Base-by-base conservation (phyloP, 2,888 invertebrate species). In the Aproaerema taeniolella region DNA sequence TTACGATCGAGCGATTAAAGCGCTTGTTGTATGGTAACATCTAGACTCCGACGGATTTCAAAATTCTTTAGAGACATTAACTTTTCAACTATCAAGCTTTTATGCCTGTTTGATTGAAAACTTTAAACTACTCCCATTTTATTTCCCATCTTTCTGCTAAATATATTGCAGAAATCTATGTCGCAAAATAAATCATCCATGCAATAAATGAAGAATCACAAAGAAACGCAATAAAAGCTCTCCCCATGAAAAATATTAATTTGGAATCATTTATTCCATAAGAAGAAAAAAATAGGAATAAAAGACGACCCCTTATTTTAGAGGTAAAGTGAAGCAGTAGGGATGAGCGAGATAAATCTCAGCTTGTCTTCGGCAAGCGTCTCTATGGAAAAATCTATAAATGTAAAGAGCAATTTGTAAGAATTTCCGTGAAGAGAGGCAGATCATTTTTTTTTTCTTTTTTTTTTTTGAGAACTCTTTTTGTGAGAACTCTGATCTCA, bases 211-310 rank as follows among this genome's bases (percentile, higher is more conserved):
- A 47, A 51, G 46, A 52, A 48, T 42, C 49, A 51, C 62, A 63
- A 67, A 64, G 53, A 58, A 58, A 55, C 53, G 63, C 56, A 70
- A 69, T 75, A 71, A 70, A 68, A 67, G 51, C 52, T 47, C 57
- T 59, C 61, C 64, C 65, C 58, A 62, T 60, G 61, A 62, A 70
- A 66, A 67, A 70, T 67, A 71, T 73, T 74, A 78, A 74, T 75
- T 71, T 67, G 61, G 61, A 68, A 74, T 71, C 63, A 71, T 74
- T 75, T 73, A 77, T 72, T 70, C 61, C 53, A 55, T 59, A 61
- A 63, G 56, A 58, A 36, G 36, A 36, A 17, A 72, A 71, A 65
- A 67, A 67, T 58, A 53, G 52, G 59, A 55, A 67, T 64, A 67
- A 70, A 70, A 60, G 58, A 61, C 46, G 52, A 45, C 55, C 58